These are phyloP conservation scores for Dermochelys coriacea DNA, from an alignment of 2,797 vertebrate species.

Conservation along the genomic window DNA sequence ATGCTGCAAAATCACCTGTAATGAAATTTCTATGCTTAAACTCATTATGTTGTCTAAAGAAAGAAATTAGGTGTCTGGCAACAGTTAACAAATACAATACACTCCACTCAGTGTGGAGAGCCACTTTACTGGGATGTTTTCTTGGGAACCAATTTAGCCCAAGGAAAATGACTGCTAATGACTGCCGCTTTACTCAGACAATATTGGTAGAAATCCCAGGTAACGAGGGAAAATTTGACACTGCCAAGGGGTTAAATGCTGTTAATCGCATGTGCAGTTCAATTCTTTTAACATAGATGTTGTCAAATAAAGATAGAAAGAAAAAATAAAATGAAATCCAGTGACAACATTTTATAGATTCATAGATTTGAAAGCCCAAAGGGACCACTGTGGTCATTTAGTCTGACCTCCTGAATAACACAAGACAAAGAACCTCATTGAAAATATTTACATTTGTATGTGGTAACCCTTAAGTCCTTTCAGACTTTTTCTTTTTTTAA, in stretches of 20 bases:
- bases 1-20: not conserved
- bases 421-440: not conserved
- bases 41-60: not conserved
- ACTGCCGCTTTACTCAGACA: not conserved
- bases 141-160: not conserved
- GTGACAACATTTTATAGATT: not conserved
- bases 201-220: not conserved
- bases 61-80: not conserved
- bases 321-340: not conserved
- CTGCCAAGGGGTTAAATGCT: not conserved
- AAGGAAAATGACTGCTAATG: not conserved
- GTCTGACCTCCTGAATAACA: not conserved
- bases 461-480: not conserved
- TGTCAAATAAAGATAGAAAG: not conserved
- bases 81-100: not conserved
- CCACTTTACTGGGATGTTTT: not conserved
- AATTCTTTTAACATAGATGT: not conserved
- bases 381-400: not conserved
- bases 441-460: not conserved
- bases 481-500: not conserved
- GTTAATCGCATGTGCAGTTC: not conserved
- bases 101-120: not conserved
- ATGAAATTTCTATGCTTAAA: not conserved
- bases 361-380: not conserved
- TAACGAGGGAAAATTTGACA: not conserved